Conservation (phyloP, 1,140 invertebrate genomes). For the Diploscapter pachys region DNA sequence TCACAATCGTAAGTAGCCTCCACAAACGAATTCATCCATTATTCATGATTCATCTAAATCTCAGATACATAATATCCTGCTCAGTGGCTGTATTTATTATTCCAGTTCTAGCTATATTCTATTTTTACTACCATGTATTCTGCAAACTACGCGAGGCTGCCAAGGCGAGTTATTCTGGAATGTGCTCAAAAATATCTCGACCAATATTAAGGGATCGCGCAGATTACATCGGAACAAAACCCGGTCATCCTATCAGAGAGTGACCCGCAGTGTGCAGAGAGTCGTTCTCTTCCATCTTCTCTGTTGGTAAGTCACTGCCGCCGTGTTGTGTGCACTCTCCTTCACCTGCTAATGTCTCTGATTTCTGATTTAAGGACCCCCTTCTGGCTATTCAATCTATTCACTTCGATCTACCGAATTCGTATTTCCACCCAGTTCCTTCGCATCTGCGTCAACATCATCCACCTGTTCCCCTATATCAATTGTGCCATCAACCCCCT, state of each 20-base stretch:
- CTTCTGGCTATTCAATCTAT: constrained; percentile 58
- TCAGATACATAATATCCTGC: constrained; percentile 54
- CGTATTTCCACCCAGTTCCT: constrained; percentile 56
- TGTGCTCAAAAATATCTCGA: constrained; percentile 1
- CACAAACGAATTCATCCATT: no score
- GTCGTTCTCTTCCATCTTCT: constrained; percentile 57
- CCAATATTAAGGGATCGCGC: constrained; percentile 20
- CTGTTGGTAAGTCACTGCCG: constrained; percentile 48
- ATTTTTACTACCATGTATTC: constrained; percentile 57
- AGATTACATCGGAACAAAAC: constrained; percentile 30
- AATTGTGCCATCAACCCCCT: constrained; percentile 58
- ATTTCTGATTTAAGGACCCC: constrained; percentile 47
- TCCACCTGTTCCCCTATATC: constrained; percentile 57
- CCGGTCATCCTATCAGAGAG: constrained; percentile 54
- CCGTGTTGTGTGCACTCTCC: background rate
- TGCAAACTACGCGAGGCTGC: constrained; percentile 55
- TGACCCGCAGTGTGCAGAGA: constrained; percentile 56
- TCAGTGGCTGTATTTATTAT: constrained; percentile 56
- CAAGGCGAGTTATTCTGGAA: constrained; percentile 41
- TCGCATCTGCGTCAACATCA: constrained; percentile 56
- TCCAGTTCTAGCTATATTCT: constrained; percentile 50
- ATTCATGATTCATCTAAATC: background rate
- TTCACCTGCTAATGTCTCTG: no score
- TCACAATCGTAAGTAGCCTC: no score
- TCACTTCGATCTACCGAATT: constrained; percentile 53